These are phyloP conservation scores for Lampropteryx suffumata DNA, from an alignment of 2,888 invertebrate species.

Conservation along the genomic window DNA sequence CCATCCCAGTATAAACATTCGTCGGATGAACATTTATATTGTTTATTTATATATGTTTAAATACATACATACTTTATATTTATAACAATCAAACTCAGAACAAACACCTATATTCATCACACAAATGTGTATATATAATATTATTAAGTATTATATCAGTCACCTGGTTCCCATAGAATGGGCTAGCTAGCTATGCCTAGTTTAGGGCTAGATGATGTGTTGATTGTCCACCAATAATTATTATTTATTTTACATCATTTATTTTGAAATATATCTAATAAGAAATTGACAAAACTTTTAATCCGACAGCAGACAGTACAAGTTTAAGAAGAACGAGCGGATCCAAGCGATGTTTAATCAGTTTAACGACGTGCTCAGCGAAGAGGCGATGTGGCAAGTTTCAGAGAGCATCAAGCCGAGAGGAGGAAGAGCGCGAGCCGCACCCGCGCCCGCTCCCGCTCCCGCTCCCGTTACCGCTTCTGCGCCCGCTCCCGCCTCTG, in stretches of 20 bases:
- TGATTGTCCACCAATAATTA: too few relatives aligned
- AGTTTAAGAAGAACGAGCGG: slow-evolving; percentile 95
- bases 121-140: too few relatives aligned
- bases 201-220: too few relatives aligned
- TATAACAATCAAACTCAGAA: too few relatives aligned
- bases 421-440: slow-evolving; percentile 82
- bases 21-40: too few relatives aligned
- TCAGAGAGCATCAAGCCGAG: slow-evolving; percentile 98
- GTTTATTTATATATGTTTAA: too few relatives aligned
- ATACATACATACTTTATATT: too few relatives aligned
- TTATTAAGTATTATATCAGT: too few relatives aligned
- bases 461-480: slow-evolving; percentile 37
- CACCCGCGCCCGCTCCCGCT: slow-evolving; percentile 40
- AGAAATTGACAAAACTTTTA: slow-evolving; percentile 21
- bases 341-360: slow-evolving; percentile 98
- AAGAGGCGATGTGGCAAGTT: slow-evolving; percentile 99
- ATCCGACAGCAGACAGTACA: slow-evolving; percentile 88
- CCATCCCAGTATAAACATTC: too few relatives aligned
- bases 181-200: too few relatives aligned
- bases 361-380: slow-evolving; percentile 97
- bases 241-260: not conserved
- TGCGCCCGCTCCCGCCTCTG: slow-evolving; percentile 37
- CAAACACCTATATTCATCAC: too few relatives aligned
- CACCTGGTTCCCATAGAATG: too few relatives aligned
- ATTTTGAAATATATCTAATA: slow-evolving; percentile 3